Base-by-base conservation (phyloP, 2,888 invertebrate genomes). In the Hirtodrosophila confusa region DNA sequence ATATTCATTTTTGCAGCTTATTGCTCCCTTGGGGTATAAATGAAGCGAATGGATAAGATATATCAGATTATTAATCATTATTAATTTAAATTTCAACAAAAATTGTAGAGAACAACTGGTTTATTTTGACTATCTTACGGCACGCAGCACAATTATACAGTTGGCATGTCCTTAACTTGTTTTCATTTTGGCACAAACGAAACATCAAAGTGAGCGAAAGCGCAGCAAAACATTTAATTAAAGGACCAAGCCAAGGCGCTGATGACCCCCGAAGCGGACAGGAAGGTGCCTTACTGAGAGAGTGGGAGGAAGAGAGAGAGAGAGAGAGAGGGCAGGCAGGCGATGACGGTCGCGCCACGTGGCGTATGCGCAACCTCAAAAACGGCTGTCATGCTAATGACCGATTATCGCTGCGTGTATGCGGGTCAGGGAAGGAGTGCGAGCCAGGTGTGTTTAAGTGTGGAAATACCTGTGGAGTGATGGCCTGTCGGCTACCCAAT, bases 301-400 rank as follows among this genome's bases (percentile, higher is more conserved):
- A 33, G 24, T n/a, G 29, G 4, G 35, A 5, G 23, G 4, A 12
- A 8, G 8, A 12, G 1, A 17, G 49, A 1, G 41, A 27, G 9
- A 5, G 7, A 4, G n/a, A n/a, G n/a, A n/a, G n/a, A n/a, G n/a
- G 4, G 3, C 7, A 8, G 37, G 12, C 27, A 40, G 37, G 50
- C 39, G 8, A 12, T 49, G 53, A 6, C 9, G 43, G 33, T 12
- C 31, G 51, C 23, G 44, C 56, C 65, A 80, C 80, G 60, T 54
- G 82, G 67, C 80, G 78, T 78, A 78, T 72, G 63, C 69, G 65
- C 57, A 82, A 75, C 65, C 54, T 69, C 40, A 68, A 57, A 78
- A 80, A 84, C 76, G 74, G 78, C 78, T 78, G 85, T 74, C 83
- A 78, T 85, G 85, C 64, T 72, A 86, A 80, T 86, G 82, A 85